Percentiles rank a stretch among this genome's conserved stretches.
Conservation (phyloP, 2,888 invertebrate species). For the Gordius sp. region DNA sequence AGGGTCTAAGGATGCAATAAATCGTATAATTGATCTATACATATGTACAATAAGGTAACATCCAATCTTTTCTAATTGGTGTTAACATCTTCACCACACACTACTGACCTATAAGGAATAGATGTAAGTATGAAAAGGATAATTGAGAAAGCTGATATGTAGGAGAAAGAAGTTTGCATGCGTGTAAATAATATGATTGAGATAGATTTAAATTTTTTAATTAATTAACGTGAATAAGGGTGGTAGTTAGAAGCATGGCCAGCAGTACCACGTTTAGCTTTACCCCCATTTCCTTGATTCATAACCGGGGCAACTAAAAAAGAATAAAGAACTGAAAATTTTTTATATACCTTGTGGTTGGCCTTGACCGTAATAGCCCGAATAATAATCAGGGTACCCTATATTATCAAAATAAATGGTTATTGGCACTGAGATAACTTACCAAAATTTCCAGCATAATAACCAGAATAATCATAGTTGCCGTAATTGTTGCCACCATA, state of each 20-base stretch:
- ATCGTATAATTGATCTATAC: too few species aligned
- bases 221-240: slow-evolving; percentile 12
- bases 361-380: neutral
- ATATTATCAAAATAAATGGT: too few species aligned
- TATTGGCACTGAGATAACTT: too few species aligned
- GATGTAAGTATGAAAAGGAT: too few species aligned
- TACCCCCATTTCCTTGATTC: slow-evolving; percentile 11
- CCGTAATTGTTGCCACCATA: slow-evolving; percentile 5
- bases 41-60: too few species aligned
- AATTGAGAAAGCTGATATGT: too few species aligned
- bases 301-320: neutral
- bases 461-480: slow-evolving; percentile 6
- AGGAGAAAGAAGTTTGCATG: too few species aligned
- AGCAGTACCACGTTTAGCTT: slow-evolving; percentile 2
- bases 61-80: too few species aligned
- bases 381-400: neutral
- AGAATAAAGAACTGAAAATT: neutral
- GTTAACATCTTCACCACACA: too few species aligned
- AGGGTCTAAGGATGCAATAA: too few species aligned
- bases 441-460: neutral
- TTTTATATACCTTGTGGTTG: neutral
- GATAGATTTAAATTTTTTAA: neutral
- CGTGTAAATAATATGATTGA: too few species aligned
- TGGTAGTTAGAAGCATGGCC: slow-evolving; percentile 7
- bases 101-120: too few species aligned